A percentile compares a stretch with the other conserved stretches of the same genome.
phyloP scores from a whole-genome alignment of 2,888 invertebrate genomes.

The Epirrhoe alternata region DNA sequence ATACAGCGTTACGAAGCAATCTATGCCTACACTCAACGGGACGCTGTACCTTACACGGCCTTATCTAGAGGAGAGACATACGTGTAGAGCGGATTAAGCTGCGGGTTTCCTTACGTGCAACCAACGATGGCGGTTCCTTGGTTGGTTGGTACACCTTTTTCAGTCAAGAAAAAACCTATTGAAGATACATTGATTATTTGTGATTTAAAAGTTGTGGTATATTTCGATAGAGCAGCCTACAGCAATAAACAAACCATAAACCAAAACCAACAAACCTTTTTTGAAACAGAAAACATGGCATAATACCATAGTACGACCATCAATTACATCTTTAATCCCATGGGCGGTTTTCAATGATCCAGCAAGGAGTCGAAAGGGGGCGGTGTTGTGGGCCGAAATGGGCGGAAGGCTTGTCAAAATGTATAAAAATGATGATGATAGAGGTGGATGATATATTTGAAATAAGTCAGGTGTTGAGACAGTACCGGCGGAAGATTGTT shows the following conservation, averaged over 20 bases:
- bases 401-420: slow-evolving; percentile 35
- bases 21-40: too few relatives aligned
- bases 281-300: slow-evolving; percentile 23
- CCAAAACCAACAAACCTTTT: slow-evolving; percentile 22
- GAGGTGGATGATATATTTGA: slow-evolving; percentile 29
- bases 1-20: too few relatives aligned
- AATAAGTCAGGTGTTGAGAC: slow-evolving; percentile 16
- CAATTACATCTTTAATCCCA: slow-evolving; percentile 36
- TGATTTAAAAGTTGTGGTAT: not conserved
- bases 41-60: too few relatives aligned
- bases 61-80: too few relatives aligned
- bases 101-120: too few relatives aligned
- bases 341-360: slow-evolving; percentile 35
- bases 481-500: not conserved
- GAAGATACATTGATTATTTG: too few relatives aligned
- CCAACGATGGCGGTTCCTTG: too few relatives aligned
- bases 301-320: slow-evolving; percentile 36
- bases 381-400: slow-evolving; percentile 34
- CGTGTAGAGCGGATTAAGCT: too few relatives aligned
- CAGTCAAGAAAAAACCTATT: too few relatives aligned
- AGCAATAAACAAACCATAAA: slow-evolving; percentile 21
- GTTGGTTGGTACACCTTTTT: not conserved
- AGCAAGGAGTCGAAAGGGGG: slow-evolving; percentile 39
- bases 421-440: slow-evolving; percentile 33
- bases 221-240: not conserved